phyloP scores from a whole-genome alignment of 2,888 invertebrate genomes.

The Leistus spinibarbis region DNA sequence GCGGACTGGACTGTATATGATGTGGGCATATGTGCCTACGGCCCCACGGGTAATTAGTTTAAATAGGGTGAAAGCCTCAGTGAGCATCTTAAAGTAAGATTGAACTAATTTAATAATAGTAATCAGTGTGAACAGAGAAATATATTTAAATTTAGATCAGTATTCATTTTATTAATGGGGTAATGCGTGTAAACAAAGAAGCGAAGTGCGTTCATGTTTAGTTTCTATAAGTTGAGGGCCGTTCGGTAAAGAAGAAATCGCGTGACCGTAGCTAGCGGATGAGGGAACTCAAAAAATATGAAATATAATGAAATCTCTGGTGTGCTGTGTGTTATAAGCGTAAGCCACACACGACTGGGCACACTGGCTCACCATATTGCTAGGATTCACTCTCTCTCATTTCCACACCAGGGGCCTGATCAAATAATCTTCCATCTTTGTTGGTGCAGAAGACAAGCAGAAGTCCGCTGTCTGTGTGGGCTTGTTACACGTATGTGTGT shows the following conservation, averaged over 20 bases:
- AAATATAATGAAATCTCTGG: constrained; percentile 32
- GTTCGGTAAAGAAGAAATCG: constrained; percentile 13
- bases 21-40: too few species aligned
- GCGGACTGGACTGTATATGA: too few species aligned
- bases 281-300: constrained; percentile 33
- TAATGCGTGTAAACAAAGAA: neutral
- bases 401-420: neutral
- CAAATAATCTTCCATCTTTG: neutral
- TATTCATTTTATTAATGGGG: too few species aligned
- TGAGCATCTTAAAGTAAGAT: too few species aligned
- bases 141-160: too few species aligned
- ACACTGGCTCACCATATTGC: neutral
- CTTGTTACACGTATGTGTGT: neutral
- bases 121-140: too few species aligned
- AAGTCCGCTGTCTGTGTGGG: too few species aligned
- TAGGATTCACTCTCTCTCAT: neutral
- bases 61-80: too few species aligned
- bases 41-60: too few species aligned
- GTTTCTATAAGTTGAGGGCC: neutral
- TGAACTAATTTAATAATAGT: too few species aligned
- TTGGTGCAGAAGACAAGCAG: neutral
- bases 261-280: constrained; percentile 35
- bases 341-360: constrained; percentile 30
- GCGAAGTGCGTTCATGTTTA: neutral
- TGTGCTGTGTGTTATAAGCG: neutral